Base-by-base conservation (phyloP, 2,797 vertebrate species). In the Erethizon dorsatum region DNA sequence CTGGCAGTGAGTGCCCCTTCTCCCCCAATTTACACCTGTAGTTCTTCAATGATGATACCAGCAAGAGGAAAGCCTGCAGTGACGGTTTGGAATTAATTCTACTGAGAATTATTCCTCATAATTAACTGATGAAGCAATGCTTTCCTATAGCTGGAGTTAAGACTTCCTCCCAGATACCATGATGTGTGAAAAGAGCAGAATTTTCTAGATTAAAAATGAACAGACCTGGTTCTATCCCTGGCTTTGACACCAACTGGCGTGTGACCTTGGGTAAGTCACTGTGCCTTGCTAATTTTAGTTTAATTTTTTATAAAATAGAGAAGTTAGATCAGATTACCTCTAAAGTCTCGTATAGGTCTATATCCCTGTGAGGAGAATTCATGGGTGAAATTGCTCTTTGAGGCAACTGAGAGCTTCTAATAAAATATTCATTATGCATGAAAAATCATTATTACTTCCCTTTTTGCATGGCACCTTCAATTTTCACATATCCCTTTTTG, bases 251-350 rank as follows among this genome's bases (percentile, higher is more conserved):
- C n/a, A 79, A 57, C 54, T 52, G 56, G 5, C 20, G 2, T 57
- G 33, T 86, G 67, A 50, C 37, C 67, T 83, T 73, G 28, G 47
- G 13, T 71, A 82, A 83, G 47, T 88, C 65, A 61, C 50, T 10
- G 94, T 69, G 31, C 37, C 17, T 92, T 47, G 26, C 13, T 80
- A 78, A n/a, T 63, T 93, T 95, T 52, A 83, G 28, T 82, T 77
- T 24, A 79, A 37, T 73, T 67, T 69, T 94, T 73, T 61, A 45
- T 31, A 71, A 96, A 82, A 41, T 71, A 69, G 52, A 28, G 24
- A 57, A 59, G 17, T 65, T 54, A 41, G 15, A 45, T 54, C n/a
- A 26, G 59, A 37, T 65, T 92, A 20, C 12, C 31, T 85, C 73
- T 47, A 73, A 57, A 41, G 12, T 83, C 28, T 18, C 3, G 11